phyloP scores from a whole-genome alignment of 2,888 invertebrate genomes.

The Lithophane socia region DNA sequence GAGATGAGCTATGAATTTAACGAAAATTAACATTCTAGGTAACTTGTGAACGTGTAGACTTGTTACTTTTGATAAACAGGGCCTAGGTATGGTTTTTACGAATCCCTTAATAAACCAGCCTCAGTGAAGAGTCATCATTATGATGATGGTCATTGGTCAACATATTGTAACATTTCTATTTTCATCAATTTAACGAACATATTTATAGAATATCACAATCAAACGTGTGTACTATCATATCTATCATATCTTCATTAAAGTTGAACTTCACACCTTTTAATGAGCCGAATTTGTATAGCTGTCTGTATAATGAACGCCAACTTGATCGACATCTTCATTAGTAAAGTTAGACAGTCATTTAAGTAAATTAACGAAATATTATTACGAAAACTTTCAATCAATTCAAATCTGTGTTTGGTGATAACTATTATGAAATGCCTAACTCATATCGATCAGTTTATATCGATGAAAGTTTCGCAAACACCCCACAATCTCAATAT shows the following conservation, averaged over 20 bases:
- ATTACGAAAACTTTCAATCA: conserved; percentile 15
- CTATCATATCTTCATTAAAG: background rate
- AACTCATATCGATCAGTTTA: background rate
- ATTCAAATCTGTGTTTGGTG: background rate
- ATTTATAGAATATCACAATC: background rate
- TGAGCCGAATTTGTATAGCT: background rate
- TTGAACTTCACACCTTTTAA: conserved; percentile 6
- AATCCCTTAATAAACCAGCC: background rate
- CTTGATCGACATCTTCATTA: conserved; percentile 20
- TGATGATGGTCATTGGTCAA: background rate
- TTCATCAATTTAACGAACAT: background rate
- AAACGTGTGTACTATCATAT: background rate
- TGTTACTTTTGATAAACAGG: too few relatives aligned
- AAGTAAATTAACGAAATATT: conserved; percentile 35
- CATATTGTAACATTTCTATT: background rate
- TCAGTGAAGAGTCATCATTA: background rate
- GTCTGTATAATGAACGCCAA: background rate
- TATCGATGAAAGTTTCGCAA: background rate
- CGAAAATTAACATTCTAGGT: too few relatives aligned
- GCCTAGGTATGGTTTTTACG: background rate
- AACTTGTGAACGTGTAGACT: too few relatives aligned
- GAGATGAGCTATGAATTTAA: too few relatives aligned
- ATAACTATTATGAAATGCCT: background rate
- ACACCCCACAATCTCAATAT: background rate
- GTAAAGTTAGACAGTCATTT: conserved; percentile 28